phyloP scores from a whole-genome alignment of 2,113 vertebrate genomes.

The Perca flavescens region DNA sequence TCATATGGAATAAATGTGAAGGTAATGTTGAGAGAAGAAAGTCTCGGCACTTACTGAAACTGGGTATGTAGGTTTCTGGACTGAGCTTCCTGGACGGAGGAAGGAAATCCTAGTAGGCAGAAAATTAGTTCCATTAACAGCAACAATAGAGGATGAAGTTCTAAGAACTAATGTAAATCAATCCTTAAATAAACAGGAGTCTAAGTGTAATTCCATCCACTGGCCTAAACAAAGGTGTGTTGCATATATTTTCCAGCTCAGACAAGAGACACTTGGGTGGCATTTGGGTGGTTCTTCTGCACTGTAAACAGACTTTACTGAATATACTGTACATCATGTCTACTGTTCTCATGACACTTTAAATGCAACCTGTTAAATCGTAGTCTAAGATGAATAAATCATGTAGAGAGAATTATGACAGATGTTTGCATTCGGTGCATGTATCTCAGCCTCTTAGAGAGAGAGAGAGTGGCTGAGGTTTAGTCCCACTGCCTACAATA shows the following conservation, averaged over 20 bases:
- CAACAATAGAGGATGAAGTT: constrained; percentile 36
- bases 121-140: constrained; percentile 31
- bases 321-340: neutral
- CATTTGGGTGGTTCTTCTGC: constrained; percentile 8
- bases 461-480: neutral
- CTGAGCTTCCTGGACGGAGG: constrained; percentile 68
- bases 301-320: constrained; percentile 18
- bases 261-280: constrained; percentile 13
- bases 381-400: neutral
- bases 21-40: neutral
- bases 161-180: constrained; percentile 39
- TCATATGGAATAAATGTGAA: constrained; percentile 13
- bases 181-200: constrained; percentile 43
- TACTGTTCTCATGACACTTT: constrained; percentile 26
- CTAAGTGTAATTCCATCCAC: constrained; percentile 65
- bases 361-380: constrained; percentile 11
- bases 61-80: constrained; percentile 77
- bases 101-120: constrained; percentile 47
- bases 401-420: neutral
- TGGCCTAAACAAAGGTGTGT: constrained; percentile 57
- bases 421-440: constrained; percentile 1
- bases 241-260: constrained; percentile 30
- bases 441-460: neutral
- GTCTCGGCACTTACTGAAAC: constrained; percentile 77
- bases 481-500: constrained; percentile 19